These are phyloP conservation scores for Brevipalpus yothersi DNA, from an alignment of 1,140 invertebrate species.

Conservation along the genomic window DNA sequence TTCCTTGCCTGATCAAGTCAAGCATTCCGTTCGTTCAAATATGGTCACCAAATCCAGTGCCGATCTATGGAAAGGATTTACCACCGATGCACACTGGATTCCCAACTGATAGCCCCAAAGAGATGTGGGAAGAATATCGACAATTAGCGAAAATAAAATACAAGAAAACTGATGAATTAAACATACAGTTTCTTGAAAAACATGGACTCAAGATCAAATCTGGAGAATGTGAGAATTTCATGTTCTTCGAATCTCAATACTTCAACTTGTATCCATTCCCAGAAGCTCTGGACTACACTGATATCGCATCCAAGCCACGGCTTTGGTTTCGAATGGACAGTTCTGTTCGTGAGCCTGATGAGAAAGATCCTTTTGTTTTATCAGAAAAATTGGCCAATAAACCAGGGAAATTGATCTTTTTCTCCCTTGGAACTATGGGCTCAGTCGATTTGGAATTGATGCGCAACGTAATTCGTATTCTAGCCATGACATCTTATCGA, in stretches of 20 bases:
- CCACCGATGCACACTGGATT: background rate
- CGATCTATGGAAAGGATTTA: background rate
- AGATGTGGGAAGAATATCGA: background rate
- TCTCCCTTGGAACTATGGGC: conserved; percentile 4
- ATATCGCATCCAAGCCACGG: background rate
- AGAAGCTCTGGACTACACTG: background rate
- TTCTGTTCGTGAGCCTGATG: no score
- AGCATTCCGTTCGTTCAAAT: background rate
- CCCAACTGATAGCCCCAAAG: background rate
- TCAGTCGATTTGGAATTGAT: conserved; percentile 2
- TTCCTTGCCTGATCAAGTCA: background rate
- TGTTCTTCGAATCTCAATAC: background rate
- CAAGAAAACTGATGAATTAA: background rate
- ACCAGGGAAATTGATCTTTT: conserved; percentile 3
- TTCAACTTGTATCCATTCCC: background rate
- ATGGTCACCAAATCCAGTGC: background rate
- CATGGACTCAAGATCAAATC: background rate
- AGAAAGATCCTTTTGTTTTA: background rate
- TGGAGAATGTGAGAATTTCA: background rate
- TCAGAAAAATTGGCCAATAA: background rate
- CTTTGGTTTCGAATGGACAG: background rate
- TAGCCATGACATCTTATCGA: conserved; percentile 1
- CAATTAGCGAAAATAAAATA: background rate
- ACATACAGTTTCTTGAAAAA: background rate
- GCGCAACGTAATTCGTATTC: background rate